Percentiles rank a stretch among this genome's conserved stretches.
Evolutionary conservation across 2,797 vertebrate genomes (phyloP).

Genomic region (Natrix natrix): DNA sequence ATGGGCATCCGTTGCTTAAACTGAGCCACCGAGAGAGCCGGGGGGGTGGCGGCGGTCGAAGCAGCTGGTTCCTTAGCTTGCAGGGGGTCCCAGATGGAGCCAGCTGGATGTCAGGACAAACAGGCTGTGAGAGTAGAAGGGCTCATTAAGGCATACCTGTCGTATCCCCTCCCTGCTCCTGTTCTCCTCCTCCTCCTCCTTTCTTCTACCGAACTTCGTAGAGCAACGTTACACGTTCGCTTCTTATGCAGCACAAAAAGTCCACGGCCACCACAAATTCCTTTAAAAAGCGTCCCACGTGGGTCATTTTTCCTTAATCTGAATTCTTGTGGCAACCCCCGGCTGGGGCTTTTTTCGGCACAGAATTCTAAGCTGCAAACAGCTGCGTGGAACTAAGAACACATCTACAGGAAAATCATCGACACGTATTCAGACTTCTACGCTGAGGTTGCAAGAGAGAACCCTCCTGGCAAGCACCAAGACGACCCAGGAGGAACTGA

Average conservation of each 20-base stretch:
- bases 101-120: slow-evolving; percentile 57
- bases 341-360: not conserved
- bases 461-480: not conserved
- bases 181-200: not conserved
- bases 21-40: slow-evolving; percentile 78
- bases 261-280: too few species aligned
- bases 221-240: not conserved
- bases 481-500: not conserved
- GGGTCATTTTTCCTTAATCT: not conserved
- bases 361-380: not conserved
- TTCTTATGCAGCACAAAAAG: too few species aligned
- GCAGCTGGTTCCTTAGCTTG: slow-evolving; percentile 87
- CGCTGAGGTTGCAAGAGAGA: too few species aligned
- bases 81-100: slow-evolving; percentile 83
- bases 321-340: not conserved
- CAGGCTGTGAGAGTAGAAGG: not conserved
- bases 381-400: not conserved
- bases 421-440: not conserved
- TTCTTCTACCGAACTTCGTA: not conserved
- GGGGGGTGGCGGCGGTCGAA: slow-evolving; percentile 68
- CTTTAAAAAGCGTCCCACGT: not conserved
- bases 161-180: not conserved
- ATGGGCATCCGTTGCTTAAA: slow-evolving; percentile 96
- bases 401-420: not conserved
- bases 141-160: not conserved